Base-by-base conservation (phyloP, 2,113 vertebrate genomes). In the Dunckerocampus dactyliophorus region DNA sequence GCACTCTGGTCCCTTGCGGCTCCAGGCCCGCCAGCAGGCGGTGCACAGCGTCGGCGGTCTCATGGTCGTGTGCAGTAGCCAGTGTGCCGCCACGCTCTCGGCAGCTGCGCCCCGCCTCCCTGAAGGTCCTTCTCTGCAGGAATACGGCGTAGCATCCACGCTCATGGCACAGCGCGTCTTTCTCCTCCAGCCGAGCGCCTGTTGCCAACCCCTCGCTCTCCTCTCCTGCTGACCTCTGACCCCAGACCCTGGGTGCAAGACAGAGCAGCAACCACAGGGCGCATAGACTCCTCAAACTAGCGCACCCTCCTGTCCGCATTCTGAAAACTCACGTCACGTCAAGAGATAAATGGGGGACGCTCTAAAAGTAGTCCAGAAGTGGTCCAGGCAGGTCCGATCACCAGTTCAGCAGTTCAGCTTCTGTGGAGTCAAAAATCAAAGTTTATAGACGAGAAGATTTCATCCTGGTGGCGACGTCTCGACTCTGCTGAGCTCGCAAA, bases 91-190 rank as follows among this genome's bases (percentile, higher is more conserved):
- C 92, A 55, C 86, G 82, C 49, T 93, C 92, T 16, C 89, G 82
- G 87, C 94, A 96, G 76, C 88, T 89, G 74, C 90, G 76, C 87
- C 92, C 94, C 39, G 94, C 92, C n/a, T 94, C 93, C 71, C 92
- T 79, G 74, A 96, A 96, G 60, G 71, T 85, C 54, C 88, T 89
- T 72, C 90, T 90, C 53, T 90, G 88, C 14, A 89, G 77, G 77
- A 92, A 93, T 59, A 93, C 87, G 0, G 86, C 88, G n/a, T 92
- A 94, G 86, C 94, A 96, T 80, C 92, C 89, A 12, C 87, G 80
- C 3, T 81, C 84, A 11, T 88, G 65, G 67, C 94, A 96, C 66
- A 93, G 24, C 0, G 86, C 91, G 2, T 92, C 88, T 19, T 65
- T 82, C 71, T 93, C 90, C 5, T 49, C 75, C 56, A 90, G 85